Base-by-base conservation (phyloP, 2,797 vertebrate species). In the Sebastolobus alascanus region DNA sequence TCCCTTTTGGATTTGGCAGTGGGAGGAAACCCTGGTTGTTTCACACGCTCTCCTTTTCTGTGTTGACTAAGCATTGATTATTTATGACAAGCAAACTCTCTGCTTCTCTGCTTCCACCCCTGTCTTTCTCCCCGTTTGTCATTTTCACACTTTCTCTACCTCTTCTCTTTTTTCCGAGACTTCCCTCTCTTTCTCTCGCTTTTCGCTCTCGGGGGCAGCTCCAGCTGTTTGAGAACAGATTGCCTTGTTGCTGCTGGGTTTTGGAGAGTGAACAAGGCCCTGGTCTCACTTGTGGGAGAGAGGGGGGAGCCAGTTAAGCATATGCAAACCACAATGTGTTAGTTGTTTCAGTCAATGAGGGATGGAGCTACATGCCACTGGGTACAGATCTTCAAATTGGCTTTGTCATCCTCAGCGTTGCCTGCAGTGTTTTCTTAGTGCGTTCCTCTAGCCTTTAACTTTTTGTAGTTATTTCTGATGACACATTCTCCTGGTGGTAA, bases 161-260 rank as follows among this genome's bases (percentile, higher is more conserved):
- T 73, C 56, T 66, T 63, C 55, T 59, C 66, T 50, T 50, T 50
- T 79, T 56, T 14, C 29, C 27, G 52, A 76, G 52, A 64, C 54
- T 68, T 60, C 29, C 11, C 69, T 54, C 59, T 46, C 43, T 63
- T 22, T 74, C 18, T 58, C 31, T 38, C 33, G 20, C 3, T 40
- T 68, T 65, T 74, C 68, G 66, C 82, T 85, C 87, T 67, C 54
- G 82, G 75, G 82, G 75, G 80, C 80, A 82, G 86, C 77, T 88
- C 88, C 91, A 91, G 89, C 92, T 92, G 92, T 89, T 91, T 81
- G 80, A 78, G 83, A 84, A 85, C 78, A 93, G 87, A 93, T 87
- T 89, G 84, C 68, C 77, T 83, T 72, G 79, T 90, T 89, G 87
- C 83, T 89, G 84, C 82, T 80, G 82, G 80, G 71, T 90, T 90